These are phyloP conservation scores for Platyscapa corneri DNA, from an alignment of 1,140 invertebrate genomes.

Conservation along the genomic window DNA sequence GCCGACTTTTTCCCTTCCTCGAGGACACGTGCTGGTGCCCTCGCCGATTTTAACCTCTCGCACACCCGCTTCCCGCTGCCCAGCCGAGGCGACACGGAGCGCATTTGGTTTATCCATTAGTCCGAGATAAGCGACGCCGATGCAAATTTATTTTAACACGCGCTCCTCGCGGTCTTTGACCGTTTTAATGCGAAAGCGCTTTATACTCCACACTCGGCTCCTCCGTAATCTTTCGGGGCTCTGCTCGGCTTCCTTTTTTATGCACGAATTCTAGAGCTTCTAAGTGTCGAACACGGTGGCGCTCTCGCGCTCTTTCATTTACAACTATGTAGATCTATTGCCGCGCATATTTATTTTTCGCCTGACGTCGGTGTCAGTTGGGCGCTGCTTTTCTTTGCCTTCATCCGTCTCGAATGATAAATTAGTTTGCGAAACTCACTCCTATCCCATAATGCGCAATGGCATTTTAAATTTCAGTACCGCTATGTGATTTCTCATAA, in stretches of 20 bases:
- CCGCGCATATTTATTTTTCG: neutral
- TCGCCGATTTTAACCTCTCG: neutral
- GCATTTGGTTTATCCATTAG: constrained; percentile 56
- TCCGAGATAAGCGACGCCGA: constrained; percentile 21
- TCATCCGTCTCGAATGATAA: neutral
- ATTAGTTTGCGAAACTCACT: constrained; percentile 1
- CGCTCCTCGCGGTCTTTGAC: neutral
- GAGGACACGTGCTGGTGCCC: neutral
- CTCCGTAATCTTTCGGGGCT: neutral
- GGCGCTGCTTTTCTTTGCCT: neutral
- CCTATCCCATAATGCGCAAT: neutral
- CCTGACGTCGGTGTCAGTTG: neutral
- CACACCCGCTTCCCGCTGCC: neutral
- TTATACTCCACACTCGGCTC: neutral
- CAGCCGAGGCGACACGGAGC: neutral
- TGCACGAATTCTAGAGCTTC: neutral
- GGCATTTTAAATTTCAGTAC: neutral
- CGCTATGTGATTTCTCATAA: neutral
- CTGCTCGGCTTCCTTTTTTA: neutral
- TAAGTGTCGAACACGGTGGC: neutral
- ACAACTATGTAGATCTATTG: neutral
- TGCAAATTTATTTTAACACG: constrained; percentile 43
- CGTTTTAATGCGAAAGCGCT: neutral
- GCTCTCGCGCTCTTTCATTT: constrained; percentile 21
- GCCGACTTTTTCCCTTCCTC: constrained; percentile 26